Evolutionary conservation across 2,888 invertebrate species (phyloP), one percentile per base, ranked within the genome.

Genomic region (Drosophila heteroneura): DNA sequence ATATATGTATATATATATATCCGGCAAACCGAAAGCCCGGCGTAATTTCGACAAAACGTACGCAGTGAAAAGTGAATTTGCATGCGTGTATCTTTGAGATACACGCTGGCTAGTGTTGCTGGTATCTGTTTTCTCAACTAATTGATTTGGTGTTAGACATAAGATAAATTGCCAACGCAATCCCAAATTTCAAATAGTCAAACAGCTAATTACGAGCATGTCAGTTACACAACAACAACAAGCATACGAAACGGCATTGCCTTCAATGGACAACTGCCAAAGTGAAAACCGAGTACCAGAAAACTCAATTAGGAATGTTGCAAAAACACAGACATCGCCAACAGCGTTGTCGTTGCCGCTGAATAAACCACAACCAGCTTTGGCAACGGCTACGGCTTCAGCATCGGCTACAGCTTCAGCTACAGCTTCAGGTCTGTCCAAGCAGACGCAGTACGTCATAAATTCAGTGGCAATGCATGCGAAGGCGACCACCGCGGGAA

Each of bases 291-390:
- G 75, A 82, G 71, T 89, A 87, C 82, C 82, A 83, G 88, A 89
- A 89, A 87, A 87, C 85, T 87, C 85, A 89, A 89, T 87, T 87
- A 87, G 83, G 80, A 83, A 79, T 88, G 79, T 77, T 73, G 80
- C 83, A 74, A 85, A 79, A 74, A 80, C 82, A 73, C 78, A 74
- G 75, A 69, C 79, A 61, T 28, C 54, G 64, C 59, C 44, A 47
- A 4, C 28, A 9, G 30, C 51, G 54, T 30, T 51, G 53, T 32
- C 65, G 41, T 41, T 72, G 66, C 28, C 68, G 28, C 56, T 39
- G 5, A 47, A 16, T 37, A 74, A 72, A 49, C 70, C 70, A 28
- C 65, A 72, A 69, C 54, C 61, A 37, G 39, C 65, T 44, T 47
- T 26, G 26, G 22, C 44, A 22, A 2, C 44, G 22, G 14, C 44